Evolutionary conservation across 2,113 vertebrate species (phyloP).

Genomic region (Illadopsis cleaveri): DNA sequence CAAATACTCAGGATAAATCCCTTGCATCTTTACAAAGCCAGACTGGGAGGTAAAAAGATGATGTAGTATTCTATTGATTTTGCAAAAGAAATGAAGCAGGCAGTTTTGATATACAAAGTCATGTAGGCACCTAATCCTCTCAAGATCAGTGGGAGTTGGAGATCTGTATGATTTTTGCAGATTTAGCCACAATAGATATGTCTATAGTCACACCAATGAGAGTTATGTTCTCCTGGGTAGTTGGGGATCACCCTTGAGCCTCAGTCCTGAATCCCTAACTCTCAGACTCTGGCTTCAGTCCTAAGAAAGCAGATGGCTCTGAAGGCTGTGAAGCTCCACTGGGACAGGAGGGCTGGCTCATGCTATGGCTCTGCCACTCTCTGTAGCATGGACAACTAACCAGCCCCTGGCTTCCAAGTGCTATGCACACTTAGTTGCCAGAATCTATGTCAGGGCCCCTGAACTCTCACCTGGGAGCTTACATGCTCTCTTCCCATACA

Average conservation of each 20-base stretch:
- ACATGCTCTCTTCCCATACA: neutral
- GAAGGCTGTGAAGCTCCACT: neutral
- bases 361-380: neutral
- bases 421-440: rapidly evolving
- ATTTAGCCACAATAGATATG: neutral
- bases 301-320: neutral
- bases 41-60: neutral
- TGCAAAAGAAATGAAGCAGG: neutral
- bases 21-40: neutral
- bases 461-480: neutral
- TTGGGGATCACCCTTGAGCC: neutral
- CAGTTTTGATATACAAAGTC: neutral
- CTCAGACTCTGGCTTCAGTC: neutral
- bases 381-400: neutral
- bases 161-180: neutral
- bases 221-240: neutral
- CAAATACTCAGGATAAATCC: neutral
- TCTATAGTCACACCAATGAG: neutral
- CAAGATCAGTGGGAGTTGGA: neutral
- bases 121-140: neutral
- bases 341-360: neutral
- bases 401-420: neutral
- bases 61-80: neutral
- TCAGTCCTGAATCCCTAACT: neutral
- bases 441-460: neutral